phyloP scores from a whole-genome alignment of 2,113 vertebrate species.

The Corythoichthys intestinalis region DNA sequence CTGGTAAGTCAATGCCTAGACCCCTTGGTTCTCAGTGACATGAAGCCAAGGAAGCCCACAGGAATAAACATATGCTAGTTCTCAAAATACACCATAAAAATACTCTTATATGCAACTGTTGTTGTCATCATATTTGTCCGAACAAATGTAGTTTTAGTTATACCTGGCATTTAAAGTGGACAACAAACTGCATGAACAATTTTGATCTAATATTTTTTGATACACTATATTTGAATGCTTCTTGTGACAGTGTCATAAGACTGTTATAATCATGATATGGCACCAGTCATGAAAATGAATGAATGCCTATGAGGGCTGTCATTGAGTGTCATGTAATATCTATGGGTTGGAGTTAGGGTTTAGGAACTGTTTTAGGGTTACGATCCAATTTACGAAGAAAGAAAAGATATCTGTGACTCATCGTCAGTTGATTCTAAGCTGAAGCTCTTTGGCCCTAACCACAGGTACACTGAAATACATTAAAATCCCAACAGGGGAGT shows the following conservation, averaged over 20 bases:
- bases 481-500: conserved; percentile 59
- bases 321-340: conserved; percentile 22
- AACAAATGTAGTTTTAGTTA: too few species aligned
- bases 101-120: background rate
- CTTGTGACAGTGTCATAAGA: too few species aligned
- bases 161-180: too few species aligned
- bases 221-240: too few species aligned
- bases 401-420: conserved; percentile 35
- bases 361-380: too few species aligned
- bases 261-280: too few species aligned
- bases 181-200: too few species aligned
- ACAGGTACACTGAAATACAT: conserved; percentile 56
- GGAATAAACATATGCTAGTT: background rate
- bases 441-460: conserved; percentile 51
- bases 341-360: too few species aligned
- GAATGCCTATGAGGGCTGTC: too few species aligned
- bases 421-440: conserved; percentile 31
- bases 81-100: background rate
- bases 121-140: background rate
- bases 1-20: background rate
- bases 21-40: background rate
- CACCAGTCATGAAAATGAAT: too few species aligned
- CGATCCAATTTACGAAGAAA: too few species aligned
- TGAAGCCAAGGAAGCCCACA: background rate
- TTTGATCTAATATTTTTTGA: too few species aligned